Evolutionary conservation across 2,797 vertebrate species (phyloP), one percentile per base, ranked within the genome.

Genomic region (Arnoldichthys spilopterus): DNA sequence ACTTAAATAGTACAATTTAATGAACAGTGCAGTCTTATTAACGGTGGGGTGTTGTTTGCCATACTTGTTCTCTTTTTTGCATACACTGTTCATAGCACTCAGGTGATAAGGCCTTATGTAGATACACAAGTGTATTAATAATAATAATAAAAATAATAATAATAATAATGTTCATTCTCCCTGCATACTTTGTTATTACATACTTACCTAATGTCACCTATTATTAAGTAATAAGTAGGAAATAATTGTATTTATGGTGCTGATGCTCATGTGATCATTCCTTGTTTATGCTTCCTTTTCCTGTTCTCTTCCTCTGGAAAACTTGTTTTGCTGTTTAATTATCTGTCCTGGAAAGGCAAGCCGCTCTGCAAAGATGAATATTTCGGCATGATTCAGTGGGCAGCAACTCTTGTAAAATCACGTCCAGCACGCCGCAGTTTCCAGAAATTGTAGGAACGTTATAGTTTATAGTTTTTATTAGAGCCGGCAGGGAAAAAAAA

Each of bases 401-500:
- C 89, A 91, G 89, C 90, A 91, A 91, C 91, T 90, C 91, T 92
- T 92, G 87, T 93, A 90, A 94, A 94, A 91, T 88, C 88, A 88
- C 83, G 82, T 79, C 85, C 85, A 87, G 88, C 86, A 77, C 87
- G 88, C 85, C 88, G 87, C 89, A 90, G 89, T 92, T 92, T 93
- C 89, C 90, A 91, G 88, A 92, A 91, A 92, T 90, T 89, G 89
- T 89, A 90, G 91, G 88, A 89, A 91, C 11, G 88, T 90, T 92
- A 92, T 90, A 91, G 90, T 91, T 92, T 89, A 88, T 90, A 85
- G 87, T 87, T 92, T 88, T 92, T 87, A 87, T 86, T 83, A 74
- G 84, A 79, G 72, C 81, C 76, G 78, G 80, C 74, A 78, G 67
- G 76, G 74, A 6, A 6, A 86, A 82, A 86, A 86, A 88, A 85